A percentile compares a stretch with the other conserved stretches of the same genome.
These are phyloP conservation scores for Hesperia comma DNA, from an alignment of 2,888 invertebrate species.

Conservation along the genomic window DNA sequence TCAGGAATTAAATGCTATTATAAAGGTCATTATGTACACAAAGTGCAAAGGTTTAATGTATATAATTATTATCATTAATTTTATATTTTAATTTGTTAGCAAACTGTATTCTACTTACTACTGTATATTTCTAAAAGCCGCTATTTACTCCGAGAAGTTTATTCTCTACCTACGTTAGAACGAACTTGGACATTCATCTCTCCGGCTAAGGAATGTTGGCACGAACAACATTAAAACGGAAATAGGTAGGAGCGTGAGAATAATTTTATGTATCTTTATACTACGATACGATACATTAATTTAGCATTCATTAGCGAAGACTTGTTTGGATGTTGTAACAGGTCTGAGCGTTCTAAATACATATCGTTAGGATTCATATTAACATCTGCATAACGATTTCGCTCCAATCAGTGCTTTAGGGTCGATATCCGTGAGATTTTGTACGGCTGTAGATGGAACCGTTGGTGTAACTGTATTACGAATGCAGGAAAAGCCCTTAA, in stretches of 20 bases:
- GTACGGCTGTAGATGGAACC: not conserved
- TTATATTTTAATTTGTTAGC: no score
- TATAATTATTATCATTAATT: no score
- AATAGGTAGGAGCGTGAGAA: constrained; percentile 45
- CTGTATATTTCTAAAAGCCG: not conserved
- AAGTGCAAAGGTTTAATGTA: no score
- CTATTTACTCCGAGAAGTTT: not conserved
- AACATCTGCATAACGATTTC: constrained; percentile 32
- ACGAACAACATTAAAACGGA: not conserved
- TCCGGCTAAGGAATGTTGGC: not conserved
- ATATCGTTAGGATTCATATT: constrained; percentile 42
- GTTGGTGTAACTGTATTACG: no score
- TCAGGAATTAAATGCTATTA: no score
- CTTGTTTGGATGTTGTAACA: constrained; percentile 41
- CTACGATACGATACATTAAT: constrained; percentile 25
- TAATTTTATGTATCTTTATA: constrained; percentile 34
- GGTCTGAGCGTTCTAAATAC: constrained; percentile 43
- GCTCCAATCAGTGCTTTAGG: constrained; percentile 24
- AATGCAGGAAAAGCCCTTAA: no score
- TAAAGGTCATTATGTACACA: no score
- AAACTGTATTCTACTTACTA: no score
- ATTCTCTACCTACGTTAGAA: constrained; percentile 2
- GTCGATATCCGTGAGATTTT: not conserved
- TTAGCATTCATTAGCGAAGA: constrained; percentile 19
- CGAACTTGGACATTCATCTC: constrained; percentile 4